phyloP scores from a whole-genome alignment of 2,113 vertebrate genomes.

The Terrapene triunguis region DNA sequence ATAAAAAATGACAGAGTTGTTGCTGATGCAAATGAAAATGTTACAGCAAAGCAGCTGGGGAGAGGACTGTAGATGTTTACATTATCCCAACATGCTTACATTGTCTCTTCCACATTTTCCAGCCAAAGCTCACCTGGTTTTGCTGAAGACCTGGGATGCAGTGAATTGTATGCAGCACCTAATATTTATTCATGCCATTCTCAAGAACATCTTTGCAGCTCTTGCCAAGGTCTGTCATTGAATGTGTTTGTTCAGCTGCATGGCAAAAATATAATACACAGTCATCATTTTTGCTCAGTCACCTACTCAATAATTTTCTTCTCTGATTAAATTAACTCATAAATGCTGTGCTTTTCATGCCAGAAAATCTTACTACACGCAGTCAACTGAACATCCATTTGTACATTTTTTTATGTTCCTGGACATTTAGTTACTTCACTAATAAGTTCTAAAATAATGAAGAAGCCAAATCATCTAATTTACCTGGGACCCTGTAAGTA shows the following conservation, averaged over 20 bases:
- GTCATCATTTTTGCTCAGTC: slow-evolving; percentile 79
- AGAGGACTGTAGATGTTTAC: slow-evolving; percentile 64
- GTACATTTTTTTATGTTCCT: slow-evolving; percentile 64
- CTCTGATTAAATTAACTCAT: slow-evolving; percentile 80
- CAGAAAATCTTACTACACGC: slow-evolving; percentile 69
- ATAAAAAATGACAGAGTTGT: slow-evolving; percentile 67
- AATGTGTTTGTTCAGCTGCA: slow-evolving; percentile 83
- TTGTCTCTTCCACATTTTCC: slow-evolving; percentile 71
- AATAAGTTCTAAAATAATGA: slow-evolving; percentile 59
- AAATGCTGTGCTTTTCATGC: slow-evolving; percentile 76
- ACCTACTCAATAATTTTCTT: slow-evolving; percentile 81
- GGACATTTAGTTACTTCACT: slow-evolving; percentile 57
- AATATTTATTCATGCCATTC: slow-evolving; percentile 82
- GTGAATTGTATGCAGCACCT: slow-evolving; percentile 73
- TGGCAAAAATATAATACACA: slow-evolving; percentile 78
- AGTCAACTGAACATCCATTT: slow-evolving; percentile 66
- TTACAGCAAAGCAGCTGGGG: slow-evolving; percentile 35
- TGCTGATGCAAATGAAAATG: slow-evolving; percentile 71
- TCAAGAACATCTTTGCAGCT: slow-evolving; percentile 80
- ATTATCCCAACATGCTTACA: slow-evolving; percentile 51
- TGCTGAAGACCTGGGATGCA: slow-evolving; percentile 73
- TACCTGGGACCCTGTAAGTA: slow-evolving; percentile 21
- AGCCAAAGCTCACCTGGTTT: slow-evolving; percentile 80
- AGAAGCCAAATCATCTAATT: slow-evolving; percentile 55
- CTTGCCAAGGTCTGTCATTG: slow-evolving; percentile 76